A percentile compares a stretch with the other conserved stretches of the same genome.
phyloP scores from a whole-genome alignment of 2,797 vertebrate species.

The Vultur gryphus region DNA sequence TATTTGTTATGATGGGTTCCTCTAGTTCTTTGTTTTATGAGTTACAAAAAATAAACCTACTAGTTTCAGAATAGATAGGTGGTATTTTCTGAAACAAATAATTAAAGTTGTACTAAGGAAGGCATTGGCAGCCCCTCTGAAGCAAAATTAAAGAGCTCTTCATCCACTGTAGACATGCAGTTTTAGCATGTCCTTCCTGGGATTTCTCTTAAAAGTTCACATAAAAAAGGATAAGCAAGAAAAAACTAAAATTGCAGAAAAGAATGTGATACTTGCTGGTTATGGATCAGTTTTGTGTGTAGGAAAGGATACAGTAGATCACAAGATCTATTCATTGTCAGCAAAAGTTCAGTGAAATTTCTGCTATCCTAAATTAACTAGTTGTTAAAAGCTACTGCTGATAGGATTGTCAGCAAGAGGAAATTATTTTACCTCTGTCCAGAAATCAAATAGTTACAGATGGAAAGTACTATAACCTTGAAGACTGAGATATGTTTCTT shows the following conservation, averaged over 20 bases:
- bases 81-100: neutral
- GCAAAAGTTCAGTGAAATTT: neutral
- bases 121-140: neutral
- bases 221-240: neutral
- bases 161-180: neutral
- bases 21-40: neutral
- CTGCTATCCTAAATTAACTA: neutral
- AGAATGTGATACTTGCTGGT: neutral
- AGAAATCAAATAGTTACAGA: neutral
- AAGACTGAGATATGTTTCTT: neutral
- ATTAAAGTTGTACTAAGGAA: neutral
- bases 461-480: neutral
- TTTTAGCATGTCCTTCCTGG: neutral
- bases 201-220: neutral
- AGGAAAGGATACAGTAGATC: neutral
- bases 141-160: neutral
- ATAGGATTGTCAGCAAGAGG: constrained; percentile 13
- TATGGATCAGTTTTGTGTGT: neutral
- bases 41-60: neutral
- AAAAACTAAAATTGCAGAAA: neutral
- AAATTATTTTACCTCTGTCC: neutral
- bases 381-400: constrained; percentile 16
- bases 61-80: neutral
- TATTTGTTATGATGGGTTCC: neutral
- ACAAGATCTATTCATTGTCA: neutral